A percentile compares a stretch with the other conserved stretches of the same genome.
Evolutionary conservation across 1,140 invertebrate genomes (phyloP).

Genomic region (Stenopsyche tienmushanensis): DNA sequence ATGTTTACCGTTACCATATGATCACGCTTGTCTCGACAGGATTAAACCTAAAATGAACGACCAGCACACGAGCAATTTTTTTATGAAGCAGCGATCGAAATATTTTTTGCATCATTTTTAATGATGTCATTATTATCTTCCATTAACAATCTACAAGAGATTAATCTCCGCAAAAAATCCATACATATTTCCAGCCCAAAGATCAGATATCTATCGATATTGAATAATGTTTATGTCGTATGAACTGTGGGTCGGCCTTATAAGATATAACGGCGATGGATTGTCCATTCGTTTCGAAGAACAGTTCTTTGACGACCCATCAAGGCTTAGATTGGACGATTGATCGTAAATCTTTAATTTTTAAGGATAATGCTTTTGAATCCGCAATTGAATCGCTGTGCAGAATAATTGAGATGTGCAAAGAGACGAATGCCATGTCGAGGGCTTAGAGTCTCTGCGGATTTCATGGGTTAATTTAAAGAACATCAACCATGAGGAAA

Average conservation of each 20-base stretch:
- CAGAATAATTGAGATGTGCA: not conserved
- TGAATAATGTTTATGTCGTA: not conserved
- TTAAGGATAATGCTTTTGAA: too few species aligned
- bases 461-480: not conserved
- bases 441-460: not conserved
- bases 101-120: not conserved
- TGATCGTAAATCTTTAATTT: too few species aligned
- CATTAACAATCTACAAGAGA: not conserved
- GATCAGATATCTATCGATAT: not conserved
- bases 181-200: not conserved
- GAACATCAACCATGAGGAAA: not conserved
- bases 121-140: too few species aligned
- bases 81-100: not conserved
- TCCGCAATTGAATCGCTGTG: not conserved
- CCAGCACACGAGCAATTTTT: not conserved
- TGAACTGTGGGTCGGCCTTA: not conserved
- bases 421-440: not conserved
- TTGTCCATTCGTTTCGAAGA: not conserved
- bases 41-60: not conserved
- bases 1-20: too few species aligned
- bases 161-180: not conserved
- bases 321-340: too few species aligned
- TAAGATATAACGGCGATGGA: not conserved
- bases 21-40: not conserved
- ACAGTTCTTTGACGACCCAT: not conserved